Percentiles rank a stretch among this genome's conserved stretches.
Evolutionary conservation across 1,140 invertebrate genomes (phyloP).

Genomic region (Drosophila pseudoananassae): DNA sequence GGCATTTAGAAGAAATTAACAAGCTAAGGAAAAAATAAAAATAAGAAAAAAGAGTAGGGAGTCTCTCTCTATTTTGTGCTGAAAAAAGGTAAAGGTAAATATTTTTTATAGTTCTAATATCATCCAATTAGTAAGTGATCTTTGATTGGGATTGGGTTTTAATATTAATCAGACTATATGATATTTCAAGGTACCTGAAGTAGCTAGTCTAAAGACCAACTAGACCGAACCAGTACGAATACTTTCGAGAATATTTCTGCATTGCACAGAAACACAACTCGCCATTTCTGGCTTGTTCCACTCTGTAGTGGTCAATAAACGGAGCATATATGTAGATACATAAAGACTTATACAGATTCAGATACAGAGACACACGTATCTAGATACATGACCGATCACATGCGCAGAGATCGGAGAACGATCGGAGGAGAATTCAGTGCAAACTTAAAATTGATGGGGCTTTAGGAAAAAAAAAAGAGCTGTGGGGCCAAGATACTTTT

Average conservation of each 20-base stretch:
- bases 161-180: not conserved
- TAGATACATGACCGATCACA: constrained; percentile 22
- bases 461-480: constrained; percentile 9
- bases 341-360: not conserved
- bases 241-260: constrained; percentile 19
- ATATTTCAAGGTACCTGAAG: not conserved
- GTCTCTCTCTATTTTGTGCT: not conserved
- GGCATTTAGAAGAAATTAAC: constrained; percentile 44
- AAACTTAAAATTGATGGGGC: constrained; percentile 65
- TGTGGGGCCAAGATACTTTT: constrained; percentile 12
- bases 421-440: constrained; percentile 28
- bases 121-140: constrained; percentile 35
- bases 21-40: constrained; percentile 11
- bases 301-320: constrained; percentile 24
- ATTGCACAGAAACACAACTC: constrained; percentile 21
- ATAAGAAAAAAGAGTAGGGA: constrained; percentile 1
- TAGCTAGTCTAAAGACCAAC: not conserved
- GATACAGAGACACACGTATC: constrained; percentile 8
- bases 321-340: constrained; percentile 7
- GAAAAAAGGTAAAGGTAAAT: constrained; percentile 22
- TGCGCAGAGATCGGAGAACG: constrained; percentile 35
- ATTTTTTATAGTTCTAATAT: constrained; percentile 14
- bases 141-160: constrained; percentile 13
- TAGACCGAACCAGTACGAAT: constrained; percentile 1
- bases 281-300: constrained; percentile 38